Conservation (phyloP, 2,113 vertebrate species). For the Toxotes chatareus region DNA sequence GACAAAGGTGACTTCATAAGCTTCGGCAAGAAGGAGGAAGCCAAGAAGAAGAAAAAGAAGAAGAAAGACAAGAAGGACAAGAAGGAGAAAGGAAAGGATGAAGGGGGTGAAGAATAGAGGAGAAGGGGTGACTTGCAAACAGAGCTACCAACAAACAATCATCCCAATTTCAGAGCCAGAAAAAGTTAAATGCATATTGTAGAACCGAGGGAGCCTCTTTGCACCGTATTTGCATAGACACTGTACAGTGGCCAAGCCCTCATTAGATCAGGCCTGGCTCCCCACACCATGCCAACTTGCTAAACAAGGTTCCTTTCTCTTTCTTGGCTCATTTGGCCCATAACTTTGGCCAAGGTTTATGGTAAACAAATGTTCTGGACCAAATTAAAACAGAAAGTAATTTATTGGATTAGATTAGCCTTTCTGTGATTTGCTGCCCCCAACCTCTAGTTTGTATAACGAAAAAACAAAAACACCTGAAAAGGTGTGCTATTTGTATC, state of each 20-base stretch:
- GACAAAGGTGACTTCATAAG: constrained; percentile 99
- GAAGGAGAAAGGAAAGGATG: constrained; percentile 92
- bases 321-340: constrained; percentile 49
- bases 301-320: constrained; percentile 42
- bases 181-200: constrained; percentile 71
- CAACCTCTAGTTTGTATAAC: constrained; percentile 52
- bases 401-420: constrained; percentile 58
- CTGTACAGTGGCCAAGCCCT: constrained; percentile 69
- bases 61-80: constrained; percentile 96
- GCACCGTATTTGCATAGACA: constrained; percentile 73
- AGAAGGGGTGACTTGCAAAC: constrained; percentile 61
- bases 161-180: constrained; percentile 74
- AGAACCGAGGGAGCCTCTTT: constrained; percentile 66
- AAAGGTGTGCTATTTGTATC: constrained; percentile 70
- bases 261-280: constrained; percentile 60
- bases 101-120: constrained; percentile 91
- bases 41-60: constrained; percentile 95
- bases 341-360: constrained; percentile 34
- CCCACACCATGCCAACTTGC: constrained; percentile 44
- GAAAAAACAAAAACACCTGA: constrained; percentile 57
- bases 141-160: constrained; percentile 73
- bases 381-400: constrained; percentile 65
- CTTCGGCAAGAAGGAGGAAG: constrained; percentile 99
- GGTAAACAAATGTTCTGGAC: constrained; percentile 58
- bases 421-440: constrained; percentile 60